These are phyloP conservation scores for Dascillus cervinus DNA, from an alignment of 2,888 invertebrate species.

Conservation along the genomic window DNA sequence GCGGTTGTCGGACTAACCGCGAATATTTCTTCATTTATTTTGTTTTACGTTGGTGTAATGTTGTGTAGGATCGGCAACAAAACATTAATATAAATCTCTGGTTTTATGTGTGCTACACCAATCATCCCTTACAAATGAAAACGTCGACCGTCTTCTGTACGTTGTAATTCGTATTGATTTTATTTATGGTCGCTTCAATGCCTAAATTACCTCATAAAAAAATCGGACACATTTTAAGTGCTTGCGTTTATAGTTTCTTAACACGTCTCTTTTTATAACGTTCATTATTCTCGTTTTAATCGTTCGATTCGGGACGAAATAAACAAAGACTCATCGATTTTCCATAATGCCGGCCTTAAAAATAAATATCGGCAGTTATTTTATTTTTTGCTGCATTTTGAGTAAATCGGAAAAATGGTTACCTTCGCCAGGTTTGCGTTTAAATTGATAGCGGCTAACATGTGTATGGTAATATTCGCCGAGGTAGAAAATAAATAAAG, in stretches of 20 bases:
- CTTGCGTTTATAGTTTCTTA: conserved; percentile 22
- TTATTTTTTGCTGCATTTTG: too few species aligned
- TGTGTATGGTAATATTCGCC: too few species aligned
- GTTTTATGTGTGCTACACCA: conserved; percentile 18
- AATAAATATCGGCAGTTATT: conserved; percentile 31
- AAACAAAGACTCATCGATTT: conserved; percentile 11
- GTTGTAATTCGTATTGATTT: conserved; percentile 20
- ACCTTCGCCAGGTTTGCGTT: too few species aligned
- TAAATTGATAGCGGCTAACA: too few species aligned
- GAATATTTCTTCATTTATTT: conserved; percentile 21
- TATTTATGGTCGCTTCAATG: conserved; percentile 20
- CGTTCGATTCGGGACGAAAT: conserved; percentile 6
- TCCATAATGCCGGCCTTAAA: conserved; percentile 24
- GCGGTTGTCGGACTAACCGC: conserved; percentile 16
- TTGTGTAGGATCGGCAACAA: conserved; percentile 20
- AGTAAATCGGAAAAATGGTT: too few species aligned
- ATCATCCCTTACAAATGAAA: conserved; percentile 17
- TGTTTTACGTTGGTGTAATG: conserved; percentile 20
- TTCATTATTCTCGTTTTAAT: conserved; percentile 13
- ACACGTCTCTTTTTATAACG: conserved; percentile 12
- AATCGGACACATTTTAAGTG: conserved; percentile 22
- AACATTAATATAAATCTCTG: conserved; percentile 21
- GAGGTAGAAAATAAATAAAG: too few species aligned
- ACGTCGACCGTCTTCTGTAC: conserved; percentile 9
- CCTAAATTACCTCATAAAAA: conserved; percentile 23